Percentiles rank a stretch among this genome's conserved stretches.
These are phyloP conservation scores for Styela plicata DNA, from an alignment of 23 tunicate genomes.

Conservation along the genomic window DNA sequence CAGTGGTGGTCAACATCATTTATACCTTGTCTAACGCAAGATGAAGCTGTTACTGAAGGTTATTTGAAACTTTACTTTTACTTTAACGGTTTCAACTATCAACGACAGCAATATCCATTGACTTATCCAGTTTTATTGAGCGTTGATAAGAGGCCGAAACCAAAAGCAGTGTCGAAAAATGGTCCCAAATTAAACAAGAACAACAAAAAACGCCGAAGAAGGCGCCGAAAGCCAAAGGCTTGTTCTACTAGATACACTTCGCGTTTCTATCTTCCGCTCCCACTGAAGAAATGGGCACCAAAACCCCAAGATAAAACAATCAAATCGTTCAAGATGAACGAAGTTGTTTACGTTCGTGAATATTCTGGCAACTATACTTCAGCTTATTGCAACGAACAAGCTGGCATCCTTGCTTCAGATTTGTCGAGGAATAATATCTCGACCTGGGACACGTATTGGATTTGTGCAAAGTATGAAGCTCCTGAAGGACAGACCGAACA, in stretches of 20 bases:
- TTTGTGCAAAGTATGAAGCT: slow-evolving; percentile 15
- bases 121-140: not conserved
- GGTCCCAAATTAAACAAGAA: not conserved
- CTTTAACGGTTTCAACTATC: slow-evolving; percentile 17
- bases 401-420: not conserved
- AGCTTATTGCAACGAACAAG: slow-evolving; percentile 21
- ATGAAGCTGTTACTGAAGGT: not conserved
- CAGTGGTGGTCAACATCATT: slow-evolving; percentile 12
- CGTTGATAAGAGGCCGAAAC: not conserved
- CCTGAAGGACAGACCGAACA: not conserved
- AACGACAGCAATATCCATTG: not conserved
- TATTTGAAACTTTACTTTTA: not conserved
- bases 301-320: not conserved
- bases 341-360: not conserved
- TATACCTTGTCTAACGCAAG: not conserved
- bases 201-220: not conserved
- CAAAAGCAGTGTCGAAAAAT: not conserved
- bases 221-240: not conserved
- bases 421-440: not conserved
- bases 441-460: not conserved
- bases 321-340: not conserved
- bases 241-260: not conserved
- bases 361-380: slow-evolving; percentile 7
- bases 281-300: not conserved
- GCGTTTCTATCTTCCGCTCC: slow-evolving; percentile 10